Evolutionary conservation across 1,140 invertebrate species (phyloP), one percentile per base, ranked within the genome.

Genomic region (Gyrodactylus bullatarudis): DNA sequence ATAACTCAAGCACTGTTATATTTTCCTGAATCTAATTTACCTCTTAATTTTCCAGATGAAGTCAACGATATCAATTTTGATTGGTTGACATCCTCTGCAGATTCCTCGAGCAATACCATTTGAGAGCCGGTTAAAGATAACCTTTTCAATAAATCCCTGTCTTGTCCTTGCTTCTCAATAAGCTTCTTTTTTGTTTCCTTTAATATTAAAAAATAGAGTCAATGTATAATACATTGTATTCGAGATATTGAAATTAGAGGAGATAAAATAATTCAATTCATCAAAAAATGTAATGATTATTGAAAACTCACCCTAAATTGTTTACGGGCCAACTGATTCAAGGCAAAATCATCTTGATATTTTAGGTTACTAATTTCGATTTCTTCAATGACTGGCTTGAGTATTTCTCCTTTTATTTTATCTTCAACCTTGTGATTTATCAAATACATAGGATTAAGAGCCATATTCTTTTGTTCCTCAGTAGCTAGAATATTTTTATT

Each of bases 401-500:
- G 83, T 72, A 83, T 83, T 77, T 86, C 86, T 0, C 86, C 85
- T 71, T 85, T 84, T 76, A 84, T 84, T 76, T 85, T 83, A 82
- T 97, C 92, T 74, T 87, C 85, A 19, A 85, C 85, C 34, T 87
- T 87, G 83, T 96, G 91, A 79, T 96, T 91, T 74, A 97, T 82
- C 80, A 83, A 91, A 79, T 87, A 97, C 92, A 97, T 97, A 23
- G 91, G 86, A 86, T 97, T 91, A 77, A 89, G 87, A 76, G 87
- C 89, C 24, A 96, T 80, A 77, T 87, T 86, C 76, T 87, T 87
- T 74, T 87, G 88, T 2, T 86, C 86, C 79, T 87, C 86, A 79
- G 92, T 93, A 1, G 89, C 89, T 79, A 89, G 87, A 0, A 54
- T 16, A n/a, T 16, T 54, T 54, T 16, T 16, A 16, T 54, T 54